Base-by-base conservation (phyloP, 1,140 invertebrate species). In the Vollenhovia emeryi region DNA sequence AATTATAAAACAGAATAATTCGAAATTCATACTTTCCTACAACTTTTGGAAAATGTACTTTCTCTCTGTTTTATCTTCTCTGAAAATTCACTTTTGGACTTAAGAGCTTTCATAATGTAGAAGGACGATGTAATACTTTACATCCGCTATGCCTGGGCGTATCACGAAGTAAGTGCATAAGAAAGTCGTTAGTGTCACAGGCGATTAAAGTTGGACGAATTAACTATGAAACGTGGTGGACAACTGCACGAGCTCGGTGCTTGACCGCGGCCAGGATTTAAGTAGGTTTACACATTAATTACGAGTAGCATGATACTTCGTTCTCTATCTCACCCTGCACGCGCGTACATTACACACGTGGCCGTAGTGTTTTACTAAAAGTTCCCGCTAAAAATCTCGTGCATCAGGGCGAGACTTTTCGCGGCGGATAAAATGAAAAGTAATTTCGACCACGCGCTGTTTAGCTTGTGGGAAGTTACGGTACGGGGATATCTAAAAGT, bases 211-310 rank as follows among this genome's bases (percentile, higher is more conserved):
- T 82, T 57, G 78, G 66, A 40, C 13, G 78, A 82, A 82, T 82
- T 82, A 82, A 73, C 50, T 82, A 82, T 82, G 50, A 82, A 82
- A 73, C 78, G 50, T 21, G 66, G 48, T 33, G 30, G 50, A 57
- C 78, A 82, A 82, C 78, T 82, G 66, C 68, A 9, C 50, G 13
- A 45, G 59, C 78, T 73, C 36, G 24, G 24, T n/a, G 60, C 50
- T 69, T 71, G 78, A 82, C 78, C 78, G 36, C 50, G 13, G 66
- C 1, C n/a, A 18, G 50, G 50, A 82, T 82, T 82, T 73, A 82
- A 82, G 66, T 82, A 73, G 78, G 78, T 82, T 82, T 82, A 43
- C 50, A 82, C 78, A 82, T 82, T 82, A 82, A 82, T 82, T 82
- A 82, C 50, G 66, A 24, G 50, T 78, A 21, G 71, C 75, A 48